Base-by-base conservation (phyloP, 2,797 vertebrate genomes). In the Darevskia mixta region DNA sequence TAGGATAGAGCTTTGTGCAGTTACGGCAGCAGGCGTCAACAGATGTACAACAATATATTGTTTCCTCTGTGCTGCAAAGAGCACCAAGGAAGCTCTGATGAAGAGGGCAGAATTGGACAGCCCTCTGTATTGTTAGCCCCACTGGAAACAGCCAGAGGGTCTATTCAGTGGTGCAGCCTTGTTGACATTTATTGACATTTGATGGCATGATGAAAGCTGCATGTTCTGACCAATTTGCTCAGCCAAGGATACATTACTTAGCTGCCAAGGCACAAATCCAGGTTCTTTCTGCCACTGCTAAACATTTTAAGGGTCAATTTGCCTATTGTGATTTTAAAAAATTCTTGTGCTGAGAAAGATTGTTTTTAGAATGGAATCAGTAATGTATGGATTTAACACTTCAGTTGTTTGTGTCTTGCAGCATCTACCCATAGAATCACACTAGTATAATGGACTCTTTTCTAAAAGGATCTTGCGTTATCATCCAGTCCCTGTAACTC, bases 391-490 rank as follows among this genome's bases (percentile, higher is more conserved):
- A 45, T 88, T 66, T 35, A 82, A 85, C 38, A 61, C 71, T 85
- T 64, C 72, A 87, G 86, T 83, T 66, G 64, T 64, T 75, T 84
- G 23, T 80, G 58, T 80, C 76, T 73, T 85, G 8, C 82, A 73
- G 55, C 55, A 75, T 73, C 82, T 27, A 11, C 58, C 58, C 32
- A 79, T 80, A 88, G 71, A 84, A 61, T 78, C 61, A 64, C 23
- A 79, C 67, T 29, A 85, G 55, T 85, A 38, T 69, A 64, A 23
- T 80, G 18, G 43, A 58, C 43, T 85, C 49, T 41, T 45, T 69
- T 58, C 58, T 41, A 13, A 61, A 58, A 87, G 49, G 25, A 45
- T 29, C 41, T 75, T 66, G 61, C 41, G 18, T 82, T 76, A 66
- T 80, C 69, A 66, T 66, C 82, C 55, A 75, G 32, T 69, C 35